phyloP scores from a whole-genome alignment of 2,888 invertebrate genomes.

The Atrina japonica region DNA sequence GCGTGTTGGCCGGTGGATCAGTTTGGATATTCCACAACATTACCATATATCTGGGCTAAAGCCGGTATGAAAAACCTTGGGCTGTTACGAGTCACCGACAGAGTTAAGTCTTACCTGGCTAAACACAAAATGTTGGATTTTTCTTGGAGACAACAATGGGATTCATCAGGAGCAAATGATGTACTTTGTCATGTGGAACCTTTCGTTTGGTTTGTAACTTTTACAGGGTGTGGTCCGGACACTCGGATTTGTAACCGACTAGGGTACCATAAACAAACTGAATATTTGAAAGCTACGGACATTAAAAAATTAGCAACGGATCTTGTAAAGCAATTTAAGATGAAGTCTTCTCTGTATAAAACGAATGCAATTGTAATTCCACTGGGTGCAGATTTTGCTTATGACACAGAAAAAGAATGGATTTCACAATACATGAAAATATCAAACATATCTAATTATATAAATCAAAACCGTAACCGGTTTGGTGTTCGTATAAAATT shows the following conservation, averaged over 20 bases:
- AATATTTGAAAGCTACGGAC: neutral
- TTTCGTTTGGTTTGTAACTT: constrained; percentile 97
- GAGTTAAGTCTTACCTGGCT: constrained; percentile 91
- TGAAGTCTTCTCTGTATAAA: constrained; percentile 67
- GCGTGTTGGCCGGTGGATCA: constrained; percentile 68
- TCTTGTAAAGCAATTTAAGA: constrained; percentile 84
- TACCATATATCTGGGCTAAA: constrained; percentile 60
- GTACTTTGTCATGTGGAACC: constrained; percentile 98
- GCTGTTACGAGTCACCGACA: constrained; percentile 83
- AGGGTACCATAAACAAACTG: constrained; percentile 85
- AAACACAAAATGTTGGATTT: constrained; percentile 92
- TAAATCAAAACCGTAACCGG: constrained; percentile 60
- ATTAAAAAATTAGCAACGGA: constrained; percentile 15
- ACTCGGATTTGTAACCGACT: constrained; percentile 96
- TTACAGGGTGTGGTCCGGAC: constrained; percentile 98
- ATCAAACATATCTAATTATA: constrained; percentile 70
- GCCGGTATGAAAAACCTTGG: constrained; percentile 59
- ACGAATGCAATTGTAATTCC: constrained; percentile 68
- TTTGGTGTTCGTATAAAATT: constrained; percentile 68
- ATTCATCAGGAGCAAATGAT: constrained; percentile 88
- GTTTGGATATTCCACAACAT: constrained; percentile 66
- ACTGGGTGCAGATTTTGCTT: constrained; percentile 76
- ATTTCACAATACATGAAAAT: constrained; percentile 70
- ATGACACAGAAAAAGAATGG: constrained; percentile 66
- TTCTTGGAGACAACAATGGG: constrained; percentile 93